Percentiles rank a stretch among this genome's conserved stretches.
phyloP scores from a whole-genome alignment of 2,888 invertebrate genomes.

The Cordylochernes scorpioides region DNA sequence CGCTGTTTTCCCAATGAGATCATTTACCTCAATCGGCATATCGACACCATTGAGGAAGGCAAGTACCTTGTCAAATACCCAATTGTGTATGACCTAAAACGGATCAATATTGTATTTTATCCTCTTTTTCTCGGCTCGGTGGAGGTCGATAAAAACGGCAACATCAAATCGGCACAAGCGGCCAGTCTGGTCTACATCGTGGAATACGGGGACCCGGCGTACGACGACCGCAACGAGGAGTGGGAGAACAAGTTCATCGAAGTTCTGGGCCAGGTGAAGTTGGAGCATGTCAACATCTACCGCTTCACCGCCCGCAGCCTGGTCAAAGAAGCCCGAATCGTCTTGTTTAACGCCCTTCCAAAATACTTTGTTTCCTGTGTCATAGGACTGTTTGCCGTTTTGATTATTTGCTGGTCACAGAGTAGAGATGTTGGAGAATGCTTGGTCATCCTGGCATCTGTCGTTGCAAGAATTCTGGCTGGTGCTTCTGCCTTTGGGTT shows the following conservation, averaged over 20 bases:
- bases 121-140: conserved; percentile 72
- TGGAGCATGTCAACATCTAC: conserved; percentile 51
- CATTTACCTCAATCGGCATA: conserved; percentile 48
- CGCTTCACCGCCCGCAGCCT: conserved; percentile 64
- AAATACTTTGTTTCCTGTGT: conserved; percentile 40
- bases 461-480: conserved; percentile 67
- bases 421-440: conserved; percentile 79
- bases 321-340: conserved; percentile 69
- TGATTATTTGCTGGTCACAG: conserved; percentile 66
- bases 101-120: conserved; percentile 56
- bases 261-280: conserved; percentile 37
- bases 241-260: conserved; percentile 67
- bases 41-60: conserved; percentile 51
- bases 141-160: conserved; percentile 40
- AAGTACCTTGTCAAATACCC: conserved; percentile 57
- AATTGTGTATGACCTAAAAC: conserved; percentile 60
- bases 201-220: conserved; percentile 19
- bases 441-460: conserved; percentile 61
- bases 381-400: conserved; percentile 48
- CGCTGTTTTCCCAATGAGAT: conserved; percentile 63
- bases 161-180: conserved; percentile 50
- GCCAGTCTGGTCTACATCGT: conserved; percentile 72
- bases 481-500: conserved; percentile 66
- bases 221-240: conserved; percentile 37
- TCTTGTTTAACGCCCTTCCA: conserved; percentile 41